Evolutionary conservation across 2,113 vertebrate genomes (phyloP).

Genomic region (Mustelus asterias): DNA sequence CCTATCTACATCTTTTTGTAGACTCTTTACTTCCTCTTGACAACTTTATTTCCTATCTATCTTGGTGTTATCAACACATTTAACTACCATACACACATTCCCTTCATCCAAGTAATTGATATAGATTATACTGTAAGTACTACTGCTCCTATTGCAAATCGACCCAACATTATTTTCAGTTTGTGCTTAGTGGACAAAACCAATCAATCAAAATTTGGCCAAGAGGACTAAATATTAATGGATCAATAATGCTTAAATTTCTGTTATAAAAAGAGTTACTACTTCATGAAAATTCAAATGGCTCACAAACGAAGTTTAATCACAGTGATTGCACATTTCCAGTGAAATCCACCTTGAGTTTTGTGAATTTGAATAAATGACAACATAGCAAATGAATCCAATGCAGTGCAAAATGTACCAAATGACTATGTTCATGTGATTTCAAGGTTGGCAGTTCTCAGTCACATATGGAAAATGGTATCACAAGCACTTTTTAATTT

Average conservation of each 20-base stretch:
- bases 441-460: neutral
- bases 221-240: neutral
- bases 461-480: neutral
- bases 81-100: too few species aligned
- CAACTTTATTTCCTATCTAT: too few species aligned
- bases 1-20: too few species aligned
- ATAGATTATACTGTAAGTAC: too few species aligned
- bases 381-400: neutral
- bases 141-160: too few species aligned
- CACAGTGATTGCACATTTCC: neutral
- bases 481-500: neutral
- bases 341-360: neutral
- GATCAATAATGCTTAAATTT: neutral
- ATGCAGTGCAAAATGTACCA: too few species aligned
- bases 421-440: neutral
- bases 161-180: neutral
- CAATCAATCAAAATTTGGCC: neutral
- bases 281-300: neutral
- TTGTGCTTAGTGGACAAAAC: neutral
- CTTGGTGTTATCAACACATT: too few species aligned
- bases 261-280: neutral
- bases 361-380: neutral
- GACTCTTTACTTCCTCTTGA: too few species aligned
- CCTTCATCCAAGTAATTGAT: too few species aligned
- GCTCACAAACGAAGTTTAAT: neutral